phyloP scores from a whole-genome alignment of 2,113 vertebrate species.

The Crypturellus undulatus region DNA sequence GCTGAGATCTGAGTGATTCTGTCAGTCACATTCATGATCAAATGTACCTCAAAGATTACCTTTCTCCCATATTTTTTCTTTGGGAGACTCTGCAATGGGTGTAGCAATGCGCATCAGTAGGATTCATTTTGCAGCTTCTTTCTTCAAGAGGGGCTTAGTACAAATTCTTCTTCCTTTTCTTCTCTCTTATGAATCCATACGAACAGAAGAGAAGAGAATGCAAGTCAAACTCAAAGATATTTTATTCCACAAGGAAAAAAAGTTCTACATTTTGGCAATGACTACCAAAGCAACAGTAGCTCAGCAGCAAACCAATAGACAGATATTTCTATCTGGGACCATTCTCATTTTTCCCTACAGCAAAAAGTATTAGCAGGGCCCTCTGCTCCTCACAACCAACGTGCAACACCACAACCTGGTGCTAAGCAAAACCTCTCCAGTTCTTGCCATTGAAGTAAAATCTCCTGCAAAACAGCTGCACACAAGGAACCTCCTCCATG shows the following conservation, averaged over 20 bases:
- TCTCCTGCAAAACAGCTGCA: neutral
- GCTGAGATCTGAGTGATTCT: too few species aligned
- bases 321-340: neutral
- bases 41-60: neutral
- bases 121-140: neutral
- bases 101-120: neutral
- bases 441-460: neutral
- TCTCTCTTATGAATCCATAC: neutral
- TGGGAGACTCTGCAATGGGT: neutral
- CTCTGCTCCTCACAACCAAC: neutral
- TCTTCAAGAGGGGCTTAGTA: neutral
- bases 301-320: accelerated
- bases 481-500: accelerated
- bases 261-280: neutral
- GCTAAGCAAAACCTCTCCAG: neutral
- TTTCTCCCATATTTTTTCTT: neutral
- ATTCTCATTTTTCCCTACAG: neutral
- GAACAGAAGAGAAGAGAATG: neutral
- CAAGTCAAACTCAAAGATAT: neutral
- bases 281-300: neutral
- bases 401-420: neutral
- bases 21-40: neutral
- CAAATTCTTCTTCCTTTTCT: neutral
- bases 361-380: neutral
- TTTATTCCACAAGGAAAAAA: neutral